These are phyloP conservation scores for Apocrypta bakeri DNA, from an alignment of 1,140 invertebrate genomes.

Conservation along the genomic window DNA sequence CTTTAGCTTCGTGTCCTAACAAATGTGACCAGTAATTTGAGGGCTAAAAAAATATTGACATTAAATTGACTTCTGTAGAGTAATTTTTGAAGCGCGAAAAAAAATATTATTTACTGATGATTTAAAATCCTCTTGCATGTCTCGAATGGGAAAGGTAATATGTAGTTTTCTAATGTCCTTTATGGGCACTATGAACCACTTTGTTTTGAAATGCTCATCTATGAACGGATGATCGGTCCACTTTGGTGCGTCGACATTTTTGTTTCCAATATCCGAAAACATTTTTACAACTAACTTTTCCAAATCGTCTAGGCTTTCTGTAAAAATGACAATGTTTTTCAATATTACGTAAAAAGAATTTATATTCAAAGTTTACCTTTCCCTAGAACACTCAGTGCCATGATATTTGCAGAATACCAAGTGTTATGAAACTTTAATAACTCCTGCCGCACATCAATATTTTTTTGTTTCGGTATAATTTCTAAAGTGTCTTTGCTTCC, in stretches of 20 bases:
- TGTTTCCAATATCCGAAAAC: slow-evolving; percentile 88
- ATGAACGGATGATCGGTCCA: slow-evolving; percentile 91
- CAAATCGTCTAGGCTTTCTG: slow-evolving; percentile 91
- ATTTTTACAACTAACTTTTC: slow-evolving; percentile 85
- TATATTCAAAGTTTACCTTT: slow-evolving; percentile 82
- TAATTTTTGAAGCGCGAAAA: background rate
- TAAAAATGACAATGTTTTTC: slow-evolving; percentile 57
- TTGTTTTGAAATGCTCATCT: slow-evolving; percentile 79
- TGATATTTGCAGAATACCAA: slow-evolving; percentile 96
- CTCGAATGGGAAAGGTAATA: slow-evolving; percentile 92
- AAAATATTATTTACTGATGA: slow-evolving; percentile 85
- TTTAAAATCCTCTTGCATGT: slow-evolving; percentile 87
- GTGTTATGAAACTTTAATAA: slow-evolving; percentile 92
- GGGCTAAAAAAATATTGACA: slow-evolving; percentile 81
- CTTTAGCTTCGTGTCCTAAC: slow-evolving; percentile 96
- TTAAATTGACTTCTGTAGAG: slow-evolving; percentile 1
- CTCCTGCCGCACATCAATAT: slow-evolving; percentile 88
- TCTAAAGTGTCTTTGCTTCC: slow-evolving; percentile 90
- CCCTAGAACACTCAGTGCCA: slow-evolving; percentile 91
- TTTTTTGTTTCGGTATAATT: slow-evolving; percentile 84
- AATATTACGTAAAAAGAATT: slow-evolving; percentile 9
- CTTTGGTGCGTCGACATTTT: slow-evolving; percentile 80
- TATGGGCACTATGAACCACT: slow-evolving; percentile 89
- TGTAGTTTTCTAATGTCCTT: slow-evolving; percentile 93
- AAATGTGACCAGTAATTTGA: slow-evolving; percentile 92